Base-by-base conservation (phyloP, 2,888 invertebrate genomes). In the Dryomyza anilis region DNA sequence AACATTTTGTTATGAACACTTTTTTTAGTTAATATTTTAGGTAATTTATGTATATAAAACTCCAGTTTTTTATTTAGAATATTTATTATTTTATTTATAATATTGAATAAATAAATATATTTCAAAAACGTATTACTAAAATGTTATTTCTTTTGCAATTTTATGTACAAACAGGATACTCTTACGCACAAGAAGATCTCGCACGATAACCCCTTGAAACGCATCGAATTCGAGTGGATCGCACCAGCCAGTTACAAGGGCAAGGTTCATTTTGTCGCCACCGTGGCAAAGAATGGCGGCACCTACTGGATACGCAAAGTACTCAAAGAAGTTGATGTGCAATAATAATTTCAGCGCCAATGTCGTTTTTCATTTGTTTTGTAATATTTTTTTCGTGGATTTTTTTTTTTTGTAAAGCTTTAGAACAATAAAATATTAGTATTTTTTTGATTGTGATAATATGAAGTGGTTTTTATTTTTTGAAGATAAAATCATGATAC, bases 241-340 rank as follows among this genome's bases (percentile, higher is more conserved):
- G 86, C 91, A 10, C 91, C 91, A 39, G 83, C 84, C 50, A 84
- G 83, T 65, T 84, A 88, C 72, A 87, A 86, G 75, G 89, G 86
- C 68, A 85, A 86, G 69, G 86, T 89, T 68, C 86, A 86, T 74
- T 87, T 91, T 81, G 89, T 89, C 76, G 89, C 86, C 16, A 91
- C 91, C 39, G 86, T 91, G 63, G 91, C 88, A 36, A 83, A 86
- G 76, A 87, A 89, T 77, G 90, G 90, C n/a, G 89, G 86, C 6
- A 86, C 86, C 14, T 92, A 89, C 84, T 92, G 91, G 91, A 89
- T 89, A 3, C 86, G 86, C 52, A 86, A 89, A 58, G 87, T 89
- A 76, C 87, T 88, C 33, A 87, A 86, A 61, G 86, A 86, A 50
- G 83, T 90, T 63, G 86, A 85, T 80, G 87, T 90, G 67, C 75